phyloP scores from a whole-genome alignment of 2,797 vertebrate genomes.

The Nyctalus aviator region DNA sequence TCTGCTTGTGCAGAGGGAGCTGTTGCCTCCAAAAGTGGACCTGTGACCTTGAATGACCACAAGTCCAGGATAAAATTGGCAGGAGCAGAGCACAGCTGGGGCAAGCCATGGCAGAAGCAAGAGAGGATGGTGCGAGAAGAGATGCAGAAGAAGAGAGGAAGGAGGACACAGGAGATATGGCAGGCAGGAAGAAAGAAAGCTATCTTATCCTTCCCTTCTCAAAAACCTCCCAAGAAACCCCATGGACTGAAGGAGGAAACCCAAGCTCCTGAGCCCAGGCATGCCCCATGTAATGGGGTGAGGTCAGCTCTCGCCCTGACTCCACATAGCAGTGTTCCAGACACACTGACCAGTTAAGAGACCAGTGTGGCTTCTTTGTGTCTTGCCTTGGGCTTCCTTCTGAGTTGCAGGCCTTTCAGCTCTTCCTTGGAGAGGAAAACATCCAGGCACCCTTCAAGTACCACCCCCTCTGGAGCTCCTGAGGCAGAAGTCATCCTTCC shows the following conservation, averaged over 20 bases:
- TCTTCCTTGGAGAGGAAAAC: neutral
- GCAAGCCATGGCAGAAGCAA: neutral
- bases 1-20: neutral
- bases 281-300: rapidly evolving
- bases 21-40: neutral
- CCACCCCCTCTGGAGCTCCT: neutral
- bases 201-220: neutral
- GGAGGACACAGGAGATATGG: neutral
- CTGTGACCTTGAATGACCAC: neutral
- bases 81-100: neutral
- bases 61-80: neutral
- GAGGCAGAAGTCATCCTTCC: neutral
- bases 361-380: neutral
- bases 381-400: neutral
- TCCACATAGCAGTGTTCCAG: neutral
- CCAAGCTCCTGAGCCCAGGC: neutral
- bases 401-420: neutral
- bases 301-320: neutral
- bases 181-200: neutral
- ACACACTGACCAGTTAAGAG: neutral
- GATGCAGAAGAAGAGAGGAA: neutral
- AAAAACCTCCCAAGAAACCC: neutral
- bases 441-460: neutral
- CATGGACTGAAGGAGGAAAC: neutral
- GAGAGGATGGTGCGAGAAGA: neutral